Percentiles rank a stretch among this genome's conserved stretches.
phyloP scores from a whole-genome alignment of 2,888 invertebrate genomes.

The Melieria picta region DNA sequence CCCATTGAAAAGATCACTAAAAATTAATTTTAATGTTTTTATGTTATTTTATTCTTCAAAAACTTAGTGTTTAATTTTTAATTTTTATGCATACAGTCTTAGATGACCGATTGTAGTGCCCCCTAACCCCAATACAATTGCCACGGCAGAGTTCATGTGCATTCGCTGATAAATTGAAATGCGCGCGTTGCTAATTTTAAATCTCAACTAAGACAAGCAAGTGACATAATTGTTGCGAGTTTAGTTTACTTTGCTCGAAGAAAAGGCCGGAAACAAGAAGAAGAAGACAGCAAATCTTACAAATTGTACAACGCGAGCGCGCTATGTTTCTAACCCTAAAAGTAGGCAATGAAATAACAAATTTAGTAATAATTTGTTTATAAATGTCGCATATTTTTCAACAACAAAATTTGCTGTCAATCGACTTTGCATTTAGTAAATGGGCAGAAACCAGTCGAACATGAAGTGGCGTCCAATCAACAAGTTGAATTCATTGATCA shows the following conservation, averaged over 20 bases:
- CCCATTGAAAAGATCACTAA: too few relatives aligned
- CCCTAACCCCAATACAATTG: background rate
- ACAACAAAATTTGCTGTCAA: background rate
- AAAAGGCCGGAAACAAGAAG: too few relatives aligned
- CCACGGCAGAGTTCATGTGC: constrained; percentile 28
- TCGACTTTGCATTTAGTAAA: background rate
- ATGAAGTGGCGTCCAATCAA: constrained; percentile 55
- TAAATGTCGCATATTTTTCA: background rate
- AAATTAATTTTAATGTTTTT: too few relatives aligned
- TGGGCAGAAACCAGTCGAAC: constrained; percentile 16
- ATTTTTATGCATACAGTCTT: background rate
- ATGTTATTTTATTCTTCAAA: too few relatives aligned
- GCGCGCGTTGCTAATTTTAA: background rate
- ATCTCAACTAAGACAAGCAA: too few relatives aligned
- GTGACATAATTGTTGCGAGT: too few relatives aligned
- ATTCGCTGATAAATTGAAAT: constrained; percentile 20
- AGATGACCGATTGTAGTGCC: background rate
- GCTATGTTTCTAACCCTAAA: constrained; percentile 8
- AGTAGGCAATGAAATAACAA: background rate
- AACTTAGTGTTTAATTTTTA: too few relatives aligned
- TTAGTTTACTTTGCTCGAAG: too few relatives aligned
- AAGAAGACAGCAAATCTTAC: too few relatives aligned
- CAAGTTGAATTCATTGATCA: constrained; percentile 55
- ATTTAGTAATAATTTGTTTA: too few relatives aligned
- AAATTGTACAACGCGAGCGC: constrained; percentile 13